Evolutionary conservation across 2,888 invertebrate genomes (phyloP).

Genomic region (Tortrix viridana): DNA sequence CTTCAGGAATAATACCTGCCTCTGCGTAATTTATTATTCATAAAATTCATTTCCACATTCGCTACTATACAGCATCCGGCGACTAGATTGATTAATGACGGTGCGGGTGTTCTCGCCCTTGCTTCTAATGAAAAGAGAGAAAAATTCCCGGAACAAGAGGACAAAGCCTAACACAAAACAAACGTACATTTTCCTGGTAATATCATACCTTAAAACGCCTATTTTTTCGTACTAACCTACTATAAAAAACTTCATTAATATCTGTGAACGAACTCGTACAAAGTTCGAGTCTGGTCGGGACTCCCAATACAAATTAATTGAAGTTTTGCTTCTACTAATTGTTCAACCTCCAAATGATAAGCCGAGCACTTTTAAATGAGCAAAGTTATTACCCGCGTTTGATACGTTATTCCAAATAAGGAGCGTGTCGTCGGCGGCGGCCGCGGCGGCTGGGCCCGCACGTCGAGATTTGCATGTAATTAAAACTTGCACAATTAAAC

Average conservation of each 20-base stretch:
- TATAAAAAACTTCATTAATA: constrained; percentile 4
- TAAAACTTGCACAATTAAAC: constrained; percentile 79
- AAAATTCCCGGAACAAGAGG: constrained; percentile 40
- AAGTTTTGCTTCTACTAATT: constrained; percentile 27
- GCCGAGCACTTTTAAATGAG: constrained; percentile 31
- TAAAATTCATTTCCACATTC: constrained; percentile 60
- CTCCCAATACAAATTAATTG: constrained; percentile 32
- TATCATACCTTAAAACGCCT: not conserved
- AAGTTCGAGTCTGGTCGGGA: constrained; percentile 7
- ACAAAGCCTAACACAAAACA: constrained; percentile 39
- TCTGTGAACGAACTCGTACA: constrained; percentile 13
- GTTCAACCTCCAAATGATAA: constrained; percentile 28
- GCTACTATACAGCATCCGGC: constrained; percentile 51
- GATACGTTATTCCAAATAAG: constrained; percentile 47
- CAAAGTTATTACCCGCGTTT: constrained; percentile 29
- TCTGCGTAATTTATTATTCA: constrained; percentile 57
- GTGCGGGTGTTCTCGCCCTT: constrained; percentile 50
- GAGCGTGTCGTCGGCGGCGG: constrained; percentile 53
- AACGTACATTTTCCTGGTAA: constrained; percentile 26
- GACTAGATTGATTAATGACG: constrained; percentile 61
- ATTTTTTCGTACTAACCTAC: not conserved
- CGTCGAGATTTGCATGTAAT: constrained; percentile 73
- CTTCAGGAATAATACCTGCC: constrained; percentile 51
- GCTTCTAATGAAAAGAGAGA: constrained; percentile 51
- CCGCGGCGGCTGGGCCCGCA: constrained; percentile 55